Percentiles rank a stretch among this genome's conserved stretches.
phyloP scores from a whole-genome alignment of 2,797 vertebrate genomes.

The Cynopterus sphinx region DNA sequence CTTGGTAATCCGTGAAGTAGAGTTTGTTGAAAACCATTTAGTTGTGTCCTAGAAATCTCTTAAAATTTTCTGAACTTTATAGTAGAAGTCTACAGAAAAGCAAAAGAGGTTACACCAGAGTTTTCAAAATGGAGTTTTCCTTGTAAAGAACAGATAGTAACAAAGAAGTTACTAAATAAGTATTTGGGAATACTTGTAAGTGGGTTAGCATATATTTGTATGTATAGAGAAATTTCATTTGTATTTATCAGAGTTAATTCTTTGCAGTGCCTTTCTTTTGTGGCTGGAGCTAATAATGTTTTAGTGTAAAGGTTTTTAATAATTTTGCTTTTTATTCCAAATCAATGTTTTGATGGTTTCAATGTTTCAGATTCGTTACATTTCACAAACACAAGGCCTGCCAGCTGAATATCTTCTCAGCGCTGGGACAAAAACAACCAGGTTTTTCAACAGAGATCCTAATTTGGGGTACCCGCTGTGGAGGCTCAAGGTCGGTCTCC shows the following conservation, averaged over 20 bases:
- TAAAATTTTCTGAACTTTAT: constrained; percentile 42
- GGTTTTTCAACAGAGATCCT: constrained; percentile 98
- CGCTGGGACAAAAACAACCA: constrained; percentile 97
- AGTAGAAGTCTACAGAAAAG: constrained; percentile 15
- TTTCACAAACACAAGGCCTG: constrained; percentile 98
- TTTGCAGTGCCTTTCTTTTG: not conserved
- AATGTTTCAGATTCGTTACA: constrained; percentile 94
- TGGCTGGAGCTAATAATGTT: constrained; percentile 39
- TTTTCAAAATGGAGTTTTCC: constrained; percentile 21
- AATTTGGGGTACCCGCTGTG: constrained; percentile 97
- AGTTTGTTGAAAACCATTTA: constrained; percentile 33
- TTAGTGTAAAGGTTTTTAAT: constrained; percentile 58
- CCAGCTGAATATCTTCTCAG: constrained; percentile 98
- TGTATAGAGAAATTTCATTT: constrained; percentile 37
- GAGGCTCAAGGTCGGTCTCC: constrained; percentile 94
- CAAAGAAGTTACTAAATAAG: constrained; percentile 50
- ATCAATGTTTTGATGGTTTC: constrained; percentile 56
- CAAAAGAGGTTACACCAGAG: not conserved
- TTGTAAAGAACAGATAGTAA: not conserved
- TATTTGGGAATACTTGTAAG: constrained; percentile 4
- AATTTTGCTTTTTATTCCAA: constrained; percentile 30
- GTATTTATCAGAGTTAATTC: constrained; percentile 45
- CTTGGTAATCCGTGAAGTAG: not conserved
- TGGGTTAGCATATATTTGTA: not conserved
- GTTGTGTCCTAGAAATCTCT: constrained; percentile 22